These are phyloP conservation scores for Rhinichthys osculus DNA, from an alignment of 2,797 vertebrate genomes.

Conservation along the genomic window DNA sequence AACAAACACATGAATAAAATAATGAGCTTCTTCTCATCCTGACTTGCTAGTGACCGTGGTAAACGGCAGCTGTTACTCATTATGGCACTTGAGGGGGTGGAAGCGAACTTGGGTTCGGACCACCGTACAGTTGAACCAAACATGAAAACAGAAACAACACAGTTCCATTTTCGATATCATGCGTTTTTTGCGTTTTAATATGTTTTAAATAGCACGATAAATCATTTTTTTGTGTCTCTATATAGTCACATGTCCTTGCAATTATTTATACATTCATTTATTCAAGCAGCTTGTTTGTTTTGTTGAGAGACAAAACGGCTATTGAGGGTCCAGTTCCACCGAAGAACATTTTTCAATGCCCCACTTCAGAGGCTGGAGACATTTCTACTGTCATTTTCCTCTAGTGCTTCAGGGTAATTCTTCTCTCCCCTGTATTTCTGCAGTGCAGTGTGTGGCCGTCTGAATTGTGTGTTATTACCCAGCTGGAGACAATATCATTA, in stretches of 20 bases:
- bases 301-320: slow-evolving; percentile 61
- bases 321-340: slow-evolving; percentile 62
- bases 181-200: not conserved
- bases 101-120: not conserved
- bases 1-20: too few relatives aligned
- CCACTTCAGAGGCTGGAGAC: slow-evolving; percentile 82
- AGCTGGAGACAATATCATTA: slow-evolving; percentile 90
- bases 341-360: slow-evolving; percentile 67
- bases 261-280: slow-evolving; percentile 39
- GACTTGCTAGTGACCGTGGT: not conserved
- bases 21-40: not conserved
- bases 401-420: slow-evolving; percentile 85
- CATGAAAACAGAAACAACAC: not conserved
- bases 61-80: not conserved
- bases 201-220: not conserved
- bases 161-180: not conserved
- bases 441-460: slow-evolving; percentile 81
- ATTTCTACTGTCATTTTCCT: slow-evolving; percentile 86
- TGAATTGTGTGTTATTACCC: slow-evolving; percentile 90
- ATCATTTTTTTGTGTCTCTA: not conserved
- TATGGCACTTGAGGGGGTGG: not conserved
- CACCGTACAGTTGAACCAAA: not conserved
- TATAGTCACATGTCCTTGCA: not conserved
- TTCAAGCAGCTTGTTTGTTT: slow-evolving; percentile 30
- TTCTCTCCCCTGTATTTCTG: slow-evolving; percentile 78